Evolutionary conservation across 2,113 vertebrate species (phyloP).

Genomic region (Silurus asotus): DNA sequence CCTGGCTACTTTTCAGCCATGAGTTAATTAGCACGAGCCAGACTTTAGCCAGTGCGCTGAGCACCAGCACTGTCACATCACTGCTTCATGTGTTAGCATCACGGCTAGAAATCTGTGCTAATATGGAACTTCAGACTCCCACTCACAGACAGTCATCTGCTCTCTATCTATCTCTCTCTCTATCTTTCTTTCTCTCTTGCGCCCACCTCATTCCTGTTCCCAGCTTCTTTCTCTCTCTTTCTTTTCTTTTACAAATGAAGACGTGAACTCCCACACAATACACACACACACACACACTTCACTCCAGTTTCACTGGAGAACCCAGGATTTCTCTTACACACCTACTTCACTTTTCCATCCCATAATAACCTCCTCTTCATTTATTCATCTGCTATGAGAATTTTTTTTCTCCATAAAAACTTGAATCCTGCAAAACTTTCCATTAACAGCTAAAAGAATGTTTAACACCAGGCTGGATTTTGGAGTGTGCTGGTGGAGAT

Average conservation of each 20-base stretch:
- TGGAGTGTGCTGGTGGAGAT: no score
- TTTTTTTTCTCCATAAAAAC: neutral
- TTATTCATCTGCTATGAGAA: neutral
- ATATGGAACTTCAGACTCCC: constrained; percentile 45
- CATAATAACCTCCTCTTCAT: constrained; percentile 17
- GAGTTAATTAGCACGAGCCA: constrained; percentile 50
- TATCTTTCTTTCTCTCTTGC: neutral
- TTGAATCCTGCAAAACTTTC: neutral
- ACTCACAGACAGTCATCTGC: constrained; percentile 53
- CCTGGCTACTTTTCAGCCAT: constrained; percentile 34
- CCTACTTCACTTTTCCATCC: constrained; percentile 6
- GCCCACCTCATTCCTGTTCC: neutral
- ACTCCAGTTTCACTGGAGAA: constrained; percentile 24
- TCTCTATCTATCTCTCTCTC: constrained; percentile 33
- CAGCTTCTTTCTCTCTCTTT: neutral
- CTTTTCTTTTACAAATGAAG: neutral
- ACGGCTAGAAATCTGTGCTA: constrained; percentile 38
- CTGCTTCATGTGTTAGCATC: constrained; percentile 38
- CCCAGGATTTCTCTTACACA: constrained; percentile 28
- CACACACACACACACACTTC: constrained; percentile 25
- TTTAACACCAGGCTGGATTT: constrained; percentile 1
- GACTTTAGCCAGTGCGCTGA: constrained; percentile 36
- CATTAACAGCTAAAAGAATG: constrained; percentile 30
- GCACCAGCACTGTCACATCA: constrained; percentile 43
- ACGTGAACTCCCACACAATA: constrained; percentile 13